Conservation (phyloP, 1,140 invertebrate species). For the Argopecten irradians region DNA sequence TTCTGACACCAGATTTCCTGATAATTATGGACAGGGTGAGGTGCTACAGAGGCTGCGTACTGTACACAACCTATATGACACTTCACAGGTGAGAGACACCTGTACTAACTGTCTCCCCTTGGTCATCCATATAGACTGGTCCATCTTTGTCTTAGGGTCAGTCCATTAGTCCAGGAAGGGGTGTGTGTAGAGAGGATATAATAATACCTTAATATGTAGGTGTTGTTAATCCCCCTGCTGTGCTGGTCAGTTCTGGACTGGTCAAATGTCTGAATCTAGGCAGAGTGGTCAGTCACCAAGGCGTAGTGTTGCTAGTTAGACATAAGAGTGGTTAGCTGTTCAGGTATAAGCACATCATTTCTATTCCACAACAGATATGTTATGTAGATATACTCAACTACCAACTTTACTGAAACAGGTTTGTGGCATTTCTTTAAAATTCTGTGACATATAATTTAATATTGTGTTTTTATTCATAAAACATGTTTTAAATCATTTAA, state of each 20-base stretch:
- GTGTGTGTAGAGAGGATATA: neutral
- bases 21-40: neutral
- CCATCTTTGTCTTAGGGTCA: neutral
- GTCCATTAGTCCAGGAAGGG: neutral
- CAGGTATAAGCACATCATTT: neutral
- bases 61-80: neutral
- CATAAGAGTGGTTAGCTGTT: neutral
- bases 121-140: neutral
- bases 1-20: neutral
- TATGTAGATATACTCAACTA: no score
- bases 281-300: constrained; percentile 12
- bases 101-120: neutral
- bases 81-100: neutral
- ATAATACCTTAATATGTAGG: neutral
- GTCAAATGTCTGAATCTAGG: neutral
- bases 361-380: neutral
- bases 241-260: neutral
- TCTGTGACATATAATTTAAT: no score
- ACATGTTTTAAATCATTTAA: no score
- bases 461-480: no score
- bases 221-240: constrained; percentile 14
- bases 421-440: no score
- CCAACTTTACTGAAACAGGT: neutral
- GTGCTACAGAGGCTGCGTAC: neutral
- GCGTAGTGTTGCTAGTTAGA: no score